A percentile compares a stretch with the other conserved stretches of the same genome.
Evolutionary conservation across 1,140 invertebrate species (phyloP).

Genomic region (Drosophila kurseongensis): DNA sequence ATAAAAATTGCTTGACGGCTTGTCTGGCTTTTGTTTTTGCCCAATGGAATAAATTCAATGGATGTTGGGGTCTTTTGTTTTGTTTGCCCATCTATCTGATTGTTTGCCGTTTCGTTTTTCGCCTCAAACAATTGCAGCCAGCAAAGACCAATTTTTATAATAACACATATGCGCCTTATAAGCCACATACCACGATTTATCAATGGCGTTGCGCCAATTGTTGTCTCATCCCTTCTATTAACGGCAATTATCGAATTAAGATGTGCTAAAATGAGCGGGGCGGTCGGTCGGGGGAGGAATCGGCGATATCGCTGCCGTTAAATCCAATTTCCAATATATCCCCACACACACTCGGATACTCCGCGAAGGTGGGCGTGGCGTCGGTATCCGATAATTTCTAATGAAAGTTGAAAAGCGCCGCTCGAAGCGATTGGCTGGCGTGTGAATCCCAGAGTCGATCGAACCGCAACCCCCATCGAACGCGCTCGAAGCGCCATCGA

Average conservation of each 20-base stretch:
- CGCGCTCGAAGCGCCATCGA: conserved; percentile 65
- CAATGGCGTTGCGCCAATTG: conserved; percentile 65
- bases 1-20: conserved; percentile 50
- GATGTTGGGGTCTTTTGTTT: conserved; percentile 38
- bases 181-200: conserved; percentile 37
- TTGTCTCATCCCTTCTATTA: conserved; percentile 60
- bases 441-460: conserved; percentile 29
- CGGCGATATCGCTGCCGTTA: conserved; percentile 47
- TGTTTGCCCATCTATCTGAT: conserved; percentile 51
- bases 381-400: conserved; percentile 65
- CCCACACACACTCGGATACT: conserved; percentile 2
- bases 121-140: conserved; percentile 41
- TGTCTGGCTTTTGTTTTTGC: conserved; percentile 40
- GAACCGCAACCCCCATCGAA: conserved; percentile 31
- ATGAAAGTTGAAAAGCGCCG: conserved; percentile 78
- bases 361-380: conserved; percentile 41
- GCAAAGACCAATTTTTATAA: background rate
- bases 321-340: conserved; percentile 19
- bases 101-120: conserved; percentile 30
- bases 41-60: conserved; percentile 12
- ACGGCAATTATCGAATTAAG: conserved; percentile 68
- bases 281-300: background rate
- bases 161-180: background rate
- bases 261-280: conserved; percentile 51
- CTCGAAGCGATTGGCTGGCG: conserved; percentile 63